phyloP scores from a whole-genome alignment of 2,797 vertebrate species.

The Alosa sapidissima region DNA sequence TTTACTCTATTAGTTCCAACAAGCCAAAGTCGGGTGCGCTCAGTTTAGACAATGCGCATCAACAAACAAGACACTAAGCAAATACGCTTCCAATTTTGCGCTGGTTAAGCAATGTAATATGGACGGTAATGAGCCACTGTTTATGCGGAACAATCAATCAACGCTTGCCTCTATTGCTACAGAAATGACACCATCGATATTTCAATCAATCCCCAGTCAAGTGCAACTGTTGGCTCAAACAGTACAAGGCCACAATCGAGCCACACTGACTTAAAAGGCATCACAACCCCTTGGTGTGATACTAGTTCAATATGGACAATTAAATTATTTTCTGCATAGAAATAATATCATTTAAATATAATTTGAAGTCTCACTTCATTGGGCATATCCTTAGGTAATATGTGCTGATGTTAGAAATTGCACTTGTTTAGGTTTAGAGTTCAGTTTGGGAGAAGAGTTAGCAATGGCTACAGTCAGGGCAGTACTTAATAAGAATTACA shows the following conservation, averaged over 20 bases:
- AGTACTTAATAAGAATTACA: slow-evolving; percentile 9
- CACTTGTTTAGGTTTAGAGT: neutral
- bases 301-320: neutral
- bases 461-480: neutral
- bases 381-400: neutral
- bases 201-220: slow-evolving; percentile 34
- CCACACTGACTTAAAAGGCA: neutral
- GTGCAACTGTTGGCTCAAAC: slow-evolving; percentile 31
- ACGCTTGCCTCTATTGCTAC: slow-evolving; percentile 17
- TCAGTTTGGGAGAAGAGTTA: neutral
- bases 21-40: slow-evolving; percentile 58
- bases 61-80: slow-evolving; percentile 67
- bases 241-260: slow-evolving; percentile 50
- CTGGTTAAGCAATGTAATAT: slow-evolving; percentile 65
- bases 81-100: slow-evolving; percentile 47
- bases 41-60: slow-evolving; percentile 58
- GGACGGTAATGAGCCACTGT: slow-evolving; percentile 7
- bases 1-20: slow-evolving; percentile 63
- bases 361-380: neutral
- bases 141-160: slow-evolving; percentile 27
- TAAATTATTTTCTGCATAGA: neutral
- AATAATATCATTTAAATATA: neutral
- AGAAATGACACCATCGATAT: slow-evolving; percentile 63
- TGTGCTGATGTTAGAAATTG: neutral
- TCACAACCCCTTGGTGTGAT: neutral